These are phyloP conservation scores for Lamellibrachia columna DNA, from an alignment of 2,888 invertebrate genomes.

Conservation along the genomic window DNA sequence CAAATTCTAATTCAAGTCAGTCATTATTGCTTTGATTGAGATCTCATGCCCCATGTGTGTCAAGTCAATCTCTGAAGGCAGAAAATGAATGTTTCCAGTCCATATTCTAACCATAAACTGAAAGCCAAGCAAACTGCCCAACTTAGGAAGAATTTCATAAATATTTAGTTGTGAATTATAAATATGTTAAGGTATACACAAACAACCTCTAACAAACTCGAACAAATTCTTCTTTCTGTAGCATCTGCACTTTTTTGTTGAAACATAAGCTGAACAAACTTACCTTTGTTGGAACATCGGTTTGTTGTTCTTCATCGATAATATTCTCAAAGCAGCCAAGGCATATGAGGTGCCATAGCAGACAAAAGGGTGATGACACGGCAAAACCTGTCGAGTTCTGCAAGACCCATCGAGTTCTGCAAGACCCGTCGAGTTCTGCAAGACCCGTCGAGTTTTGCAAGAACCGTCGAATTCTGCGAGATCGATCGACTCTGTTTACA, in stretches of 20 bases:
- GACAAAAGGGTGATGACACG: no score
- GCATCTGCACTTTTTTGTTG: neutral
- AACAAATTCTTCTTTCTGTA: neutral
- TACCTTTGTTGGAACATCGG: neutral
- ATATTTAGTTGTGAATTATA: neutral
- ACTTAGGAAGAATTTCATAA: neutral
- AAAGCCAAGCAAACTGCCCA: neutral
- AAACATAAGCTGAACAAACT: neutral
- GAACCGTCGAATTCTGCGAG: no score
- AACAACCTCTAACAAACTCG: neutral
- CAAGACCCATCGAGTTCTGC: no score
- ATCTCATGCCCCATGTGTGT: no score
- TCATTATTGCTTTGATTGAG: no score
- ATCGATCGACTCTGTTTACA: no score
- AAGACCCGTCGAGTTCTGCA: no score
- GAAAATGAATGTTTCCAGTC: neutral
- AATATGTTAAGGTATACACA: neutral
- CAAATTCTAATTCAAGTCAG: no score
- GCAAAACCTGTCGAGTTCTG: no score
- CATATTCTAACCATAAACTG: neutral
- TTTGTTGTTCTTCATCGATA: neutral
- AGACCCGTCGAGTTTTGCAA: no score
- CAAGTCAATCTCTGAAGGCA: no score
- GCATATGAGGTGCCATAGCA: neutral
- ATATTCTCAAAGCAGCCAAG: neutral